Base-by-base conservation (phyloP, 1,140 invertebrate species). In the Drosophila pachea region DNA sequence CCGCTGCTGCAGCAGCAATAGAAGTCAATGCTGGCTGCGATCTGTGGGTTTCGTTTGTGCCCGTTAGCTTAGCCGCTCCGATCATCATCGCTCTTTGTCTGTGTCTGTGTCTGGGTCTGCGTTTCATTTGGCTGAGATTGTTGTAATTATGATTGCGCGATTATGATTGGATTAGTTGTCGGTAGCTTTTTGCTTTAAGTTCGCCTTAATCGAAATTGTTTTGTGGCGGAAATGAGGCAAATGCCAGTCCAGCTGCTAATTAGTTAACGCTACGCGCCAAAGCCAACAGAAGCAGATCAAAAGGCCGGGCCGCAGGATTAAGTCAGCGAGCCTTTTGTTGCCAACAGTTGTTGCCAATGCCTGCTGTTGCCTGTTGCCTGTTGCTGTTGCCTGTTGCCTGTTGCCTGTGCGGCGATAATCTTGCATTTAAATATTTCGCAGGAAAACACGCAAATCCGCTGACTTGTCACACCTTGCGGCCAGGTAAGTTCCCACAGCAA, bases 361-460 rank as follows among this genome's bases (percentile, higher is more conserved):
- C 47, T 52, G 31, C 4, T 50, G 33, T 12, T 36, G 38, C 11
- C 14, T 52, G 55, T 7, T 36, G 29, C 52, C 32, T 31, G 60
- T 36, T 68, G 60, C 53, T 9, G 42, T n/a, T n/a, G n/a, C n/a
- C n/a, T n/a, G n/a, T n/a, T n/a, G n/a, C n/a, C 33, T 42, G 40
- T 49, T 42, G 33, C 9, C 9, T n/a, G 29, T 45, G 72, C 45
- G 40, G 42, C 67, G 81, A 84, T 84, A 84, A 84, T 84, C 81
- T 84, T 74, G 69, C 74, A 81, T 86, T 84, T 84, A 86, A 79
- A 84, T 84, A 84, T 84, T 84, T 84, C 81, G 74, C 76, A 68
- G 76, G 81, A 84, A 83, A 79, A 84, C 81, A 86, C 81, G 81
- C 81, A 86, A 83, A 84, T 84, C 81, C 81, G 76, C 81, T 84